A percentile compares a stretch with the other conserved stretches of the same genome.
phyloP scores from a whole-genome alignment of 2,797 vertebrate genomes.

The Parotocinclus haroldoi region DNA sequence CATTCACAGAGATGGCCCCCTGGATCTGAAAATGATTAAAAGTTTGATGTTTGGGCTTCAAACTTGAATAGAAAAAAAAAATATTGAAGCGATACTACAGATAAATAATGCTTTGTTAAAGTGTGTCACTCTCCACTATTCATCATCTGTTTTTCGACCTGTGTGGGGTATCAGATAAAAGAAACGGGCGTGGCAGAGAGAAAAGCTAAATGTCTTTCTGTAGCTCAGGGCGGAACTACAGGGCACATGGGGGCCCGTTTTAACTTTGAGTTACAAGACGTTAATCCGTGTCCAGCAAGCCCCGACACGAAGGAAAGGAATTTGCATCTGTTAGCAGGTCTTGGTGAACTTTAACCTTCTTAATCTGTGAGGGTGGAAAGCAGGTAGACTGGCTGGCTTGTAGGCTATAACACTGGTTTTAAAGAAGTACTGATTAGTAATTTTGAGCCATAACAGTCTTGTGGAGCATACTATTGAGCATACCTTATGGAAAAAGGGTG shows the following conservation, averaged over 20 bases:
- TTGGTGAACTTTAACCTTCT: too few species aligned
- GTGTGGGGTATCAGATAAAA: not conserved
- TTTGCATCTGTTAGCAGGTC: too few species aligned
- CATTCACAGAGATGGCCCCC: constrained; percentile 56
- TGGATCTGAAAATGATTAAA: constrained; percentile 56
- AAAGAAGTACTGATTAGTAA: too few species aligned
- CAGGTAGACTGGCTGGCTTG: too few species aligned
- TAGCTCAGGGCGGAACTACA: not conserved
- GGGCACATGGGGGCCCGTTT: not conserved
- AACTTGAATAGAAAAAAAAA: not conserved
- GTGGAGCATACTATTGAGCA: too few species aligned
- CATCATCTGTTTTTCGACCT: not conserved
- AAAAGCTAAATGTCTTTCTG: not conserved
- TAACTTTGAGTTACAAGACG: not conserved
- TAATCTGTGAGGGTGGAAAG: too few species aligned
- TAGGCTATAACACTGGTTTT: too few species aligned
- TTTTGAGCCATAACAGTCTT: too few species aligned
- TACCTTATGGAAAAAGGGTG: too few species aligned
- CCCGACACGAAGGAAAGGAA: too few species aligned
- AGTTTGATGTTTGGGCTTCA: not conserved
- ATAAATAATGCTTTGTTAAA: not conserved
- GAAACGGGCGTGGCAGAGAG: not conserved
- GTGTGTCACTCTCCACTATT: not conserved
- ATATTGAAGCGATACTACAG: not conserved
- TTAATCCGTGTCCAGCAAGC: too few species aligned